Evolutionary conservation across 2,113 vertebrate species (phyloP), one percentile per base, ranked within the genome.

Genomic region (Dasyurus viverrinus): DNA sequence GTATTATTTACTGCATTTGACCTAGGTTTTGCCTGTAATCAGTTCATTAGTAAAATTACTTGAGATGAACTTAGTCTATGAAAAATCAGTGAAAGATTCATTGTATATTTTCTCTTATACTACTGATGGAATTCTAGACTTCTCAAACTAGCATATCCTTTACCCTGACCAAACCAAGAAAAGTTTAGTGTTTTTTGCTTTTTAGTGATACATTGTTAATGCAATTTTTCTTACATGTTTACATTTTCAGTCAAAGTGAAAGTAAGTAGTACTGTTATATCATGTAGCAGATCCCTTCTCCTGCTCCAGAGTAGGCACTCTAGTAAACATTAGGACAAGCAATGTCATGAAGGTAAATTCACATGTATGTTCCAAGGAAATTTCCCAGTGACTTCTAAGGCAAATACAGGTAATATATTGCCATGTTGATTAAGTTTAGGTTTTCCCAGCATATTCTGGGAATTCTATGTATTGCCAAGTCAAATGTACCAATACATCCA

Each of bases 111-210:
- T 53, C 93, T 96, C 89, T 8, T 90, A 92, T 53, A 84, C 11
- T 46, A 84, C n/a, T 97, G 94, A 97, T 95, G 94, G 97, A 98
- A 98, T 92, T 89, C 92, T 97, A 96, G 95, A 98, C 95, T 97
- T 97, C 91, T 96, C 91, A 97, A 94, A 96, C 89, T 97, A 98
- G 68, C 36, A 19, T 90, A 95, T 90, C 90, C 54, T 96, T 76
- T 89, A 25, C 93, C 30, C 92, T 96, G 55, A 47, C 4, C 94
- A 89, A 92, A 97, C 90, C 55, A 95, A 94, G 60, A 94, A 97
- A 97, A 97, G 95, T 0, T 0, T 46, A 95, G 94, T 94, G 42
- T 95, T 96, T 93, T 92, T 93, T 96, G 95, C 94, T 97, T 97
- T 97, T 94, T 96, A 96, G 95, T 89, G 30, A 97, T 76, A 98